A percentile compares a stretch with the other conserved stretches of the same genome.
phyloP scores from a whole-genome alignment of 1,140 invertebrate genomes.

The Agrilus planipennis region DNA sequence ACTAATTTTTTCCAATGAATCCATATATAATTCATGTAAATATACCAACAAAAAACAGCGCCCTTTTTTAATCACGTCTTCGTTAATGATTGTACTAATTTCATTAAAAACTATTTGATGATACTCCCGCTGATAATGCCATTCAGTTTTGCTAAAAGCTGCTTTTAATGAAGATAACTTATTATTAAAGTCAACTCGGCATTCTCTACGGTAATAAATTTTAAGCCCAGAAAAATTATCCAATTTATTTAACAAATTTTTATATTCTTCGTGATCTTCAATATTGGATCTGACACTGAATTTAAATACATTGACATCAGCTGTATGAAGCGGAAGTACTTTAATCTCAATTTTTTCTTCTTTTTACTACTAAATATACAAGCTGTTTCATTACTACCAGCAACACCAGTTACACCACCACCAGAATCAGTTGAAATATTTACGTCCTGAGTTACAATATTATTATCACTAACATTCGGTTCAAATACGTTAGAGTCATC shows the following conservation, averaged over 20 bases:
- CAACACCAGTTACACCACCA: slow-evolving; percentile 7
- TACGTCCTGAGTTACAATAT: slow-evolving; percentile 5
- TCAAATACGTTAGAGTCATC: neutral
- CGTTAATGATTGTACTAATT: slow-evolving; percentile 14
- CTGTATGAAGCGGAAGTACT: neutral
- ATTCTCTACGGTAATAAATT: too few relatives aligned
- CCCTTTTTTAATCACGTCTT: slow-evolving; percentile 18
- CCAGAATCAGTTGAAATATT: slow-evolving; percentile 6
- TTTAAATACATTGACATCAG: slow-evolving; percentile 2
- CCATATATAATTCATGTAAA: too few relatives aligned
- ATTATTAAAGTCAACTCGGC: slow-evolving; percentile 10
- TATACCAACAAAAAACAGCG: slow-evolving; percentile 15
- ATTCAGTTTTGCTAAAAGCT: slow-evolving; percentile 10
- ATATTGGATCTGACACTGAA: slow-evolving; percentile 10
- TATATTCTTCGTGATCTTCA: slow-evolving; percentile 9
- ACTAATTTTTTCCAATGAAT: too few relatives aligned
- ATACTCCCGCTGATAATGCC: slow-evolving; percentile 14
- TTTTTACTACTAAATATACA: neutral
- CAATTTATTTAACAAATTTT: too few relatives aligned
- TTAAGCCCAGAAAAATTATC: too few relatives aligned
- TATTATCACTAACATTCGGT: slow-evolving; percentile 2
- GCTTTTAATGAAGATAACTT: slow-evolving; percentile 12
- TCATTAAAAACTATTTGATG: slow-evolving; percentile 19
- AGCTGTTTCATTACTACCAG: neutral
- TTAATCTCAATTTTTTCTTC: too few relatives aligned